Base-by-base conservation (phyloP, 2,797 vertebrate species). In the Darevskia mixta region DNA sequence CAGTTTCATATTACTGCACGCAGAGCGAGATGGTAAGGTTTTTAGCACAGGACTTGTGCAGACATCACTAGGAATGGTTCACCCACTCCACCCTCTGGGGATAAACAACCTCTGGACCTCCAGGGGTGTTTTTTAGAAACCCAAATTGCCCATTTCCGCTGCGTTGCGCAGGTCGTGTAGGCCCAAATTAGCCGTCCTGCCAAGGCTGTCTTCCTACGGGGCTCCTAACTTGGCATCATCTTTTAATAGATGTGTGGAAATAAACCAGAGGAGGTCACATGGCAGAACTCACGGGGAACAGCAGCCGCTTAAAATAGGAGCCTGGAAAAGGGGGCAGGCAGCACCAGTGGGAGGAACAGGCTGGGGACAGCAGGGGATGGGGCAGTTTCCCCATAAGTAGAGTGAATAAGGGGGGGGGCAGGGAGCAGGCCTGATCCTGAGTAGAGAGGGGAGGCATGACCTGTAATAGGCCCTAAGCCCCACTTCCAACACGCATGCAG, bases 201-300 rank as follows among this genome's bases (percentile, higher is more conserved):
- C 91, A 87, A 91, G 89, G 81, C 90, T 45, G 87, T 85, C 94
- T 93, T 95, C 93, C 92, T 84, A 93, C 76, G 9, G 91, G 82
- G 87, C 93, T 95, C 93, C 94, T 91, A 95, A 92, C 95, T 93
- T 94, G 93, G 93, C 92, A 93, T 88, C 92, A 91, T 95, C 96
- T 96, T 97, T 97, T 96, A 97, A 97, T 96, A 97, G 96, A 94
- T 35, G 73, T 83, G 2, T 95, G 95, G 95, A 96, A 95, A 94
- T 92, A 94, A 94, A 94, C 88, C 90, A 83, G 92, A 91, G 2
- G 25, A 29, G 90, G 87, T 91, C 95, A 95, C 91, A 80, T 93
- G 94, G 93, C 94, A 49, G 3, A 8, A 4, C 91, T 27, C 11
- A 38, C 82, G 81, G 89, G 92, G 92, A 32, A 38, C 27, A 93